A percentile compares a stretch with the other conserved stretches of the same genome.
Evolutionary conservation across 92 coral and sea anemone genomes (phyloP).

Genomic region (Parazoanthus atlanticus): DNA sequence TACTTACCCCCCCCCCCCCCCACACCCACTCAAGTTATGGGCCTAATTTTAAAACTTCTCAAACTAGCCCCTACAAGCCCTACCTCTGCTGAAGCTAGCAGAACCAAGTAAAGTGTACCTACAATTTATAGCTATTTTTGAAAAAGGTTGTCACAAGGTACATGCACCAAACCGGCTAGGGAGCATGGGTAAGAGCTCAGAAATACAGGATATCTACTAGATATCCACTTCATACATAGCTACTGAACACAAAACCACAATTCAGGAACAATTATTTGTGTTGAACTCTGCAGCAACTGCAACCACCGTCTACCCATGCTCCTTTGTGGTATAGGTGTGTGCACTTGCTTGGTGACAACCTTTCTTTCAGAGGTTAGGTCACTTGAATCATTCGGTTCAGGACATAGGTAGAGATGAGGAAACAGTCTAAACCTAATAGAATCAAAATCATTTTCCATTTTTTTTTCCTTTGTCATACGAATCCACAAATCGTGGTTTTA

Average conservation of each 20-base stretch:
- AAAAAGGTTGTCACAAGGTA: conserved; percentile 11
- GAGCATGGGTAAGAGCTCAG: neutral
- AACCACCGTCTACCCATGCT: neutral
- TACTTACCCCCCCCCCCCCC: no score
- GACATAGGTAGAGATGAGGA: no score
- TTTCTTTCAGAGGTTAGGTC: no score
- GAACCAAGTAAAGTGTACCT: no score
- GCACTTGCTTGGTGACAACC: neutral
- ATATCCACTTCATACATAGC: neutral
- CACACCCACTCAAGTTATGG: no score
- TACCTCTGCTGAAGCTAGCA: no score
- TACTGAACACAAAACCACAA: conserved; percentile 1
- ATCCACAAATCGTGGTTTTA: neutral
- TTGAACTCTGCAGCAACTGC: neutral
- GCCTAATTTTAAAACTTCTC: no score
- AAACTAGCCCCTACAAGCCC: no score
- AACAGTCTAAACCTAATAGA: neutral
- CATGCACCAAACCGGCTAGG: neutral
- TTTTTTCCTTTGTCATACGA: neutral
- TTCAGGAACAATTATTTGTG: neutral
- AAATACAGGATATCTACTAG: no score
- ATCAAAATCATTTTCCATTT: neutral
- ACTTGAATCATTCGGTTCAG: no score
- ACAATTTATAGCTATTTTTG: neutral
- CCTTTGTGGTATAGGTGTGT: neutral